These are phyloP conservation scores for Brachionus angularis DNA, from an alignment of 1,140 invertebrate genomes.

Conservation along the genomic window DNA sequence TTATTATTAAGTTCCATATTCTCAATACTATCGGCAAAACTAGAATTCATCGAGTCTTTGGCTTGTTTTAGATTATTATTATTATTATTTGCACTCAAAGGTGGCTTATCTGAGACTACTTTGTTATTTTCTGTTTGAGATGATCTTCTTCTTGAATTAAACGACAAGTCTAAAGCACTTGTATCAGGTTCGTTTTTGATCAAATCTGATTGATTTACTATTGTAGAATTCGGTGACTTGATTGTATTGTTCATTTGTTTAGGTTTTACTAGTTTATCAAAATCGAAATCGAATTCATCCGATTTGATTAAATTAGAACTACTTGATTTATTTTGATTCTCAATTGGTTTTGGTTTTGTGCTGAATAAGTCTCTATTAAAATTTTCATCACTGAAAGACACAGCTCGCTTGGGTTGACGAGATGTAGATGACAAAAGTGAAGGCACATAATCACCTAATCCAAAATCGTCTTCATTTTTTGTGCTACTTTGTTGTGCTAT, in stretches of 20 bases:
- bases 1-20: constrained; percentile 11
- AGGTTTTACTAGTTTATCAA: constrained; percentile 10
- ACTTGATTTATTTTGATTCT: neutral
- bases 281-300: constrained; percentile 18
- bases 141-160: neutral
- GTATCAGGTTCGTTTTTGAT: constrained; percentile 12
- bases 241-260: neutral
- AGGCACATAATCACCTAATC: constrained; percentile 28
- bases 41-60: constrained; percentile 43
- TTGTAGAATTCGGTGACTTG: neutral
- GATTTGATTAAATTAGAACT: neutral
- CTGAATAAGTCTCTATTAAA: neutral
- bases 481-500: no score
- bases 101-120: neutral
- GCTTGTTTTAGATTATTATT: neutral
- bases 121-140: neutral
- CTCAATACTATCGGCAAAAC: constrained; percentile 38
- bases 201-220: neutral
- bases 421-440: neutral
- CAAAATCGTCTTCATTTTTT: constrained; percentile 25
- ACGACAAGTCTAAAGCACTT: constrained; percentile 5
- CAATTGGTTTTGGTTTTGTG: neutral
- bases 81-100: neutral
- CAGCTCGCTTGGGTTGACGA: constrained; percentile 17
- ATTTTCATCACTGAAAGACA: constrained; percentile 19